Evolutionary conservation across 1,140 invertebrate species (phyloP).

Genomic region (Nebria ingens): DNA sequence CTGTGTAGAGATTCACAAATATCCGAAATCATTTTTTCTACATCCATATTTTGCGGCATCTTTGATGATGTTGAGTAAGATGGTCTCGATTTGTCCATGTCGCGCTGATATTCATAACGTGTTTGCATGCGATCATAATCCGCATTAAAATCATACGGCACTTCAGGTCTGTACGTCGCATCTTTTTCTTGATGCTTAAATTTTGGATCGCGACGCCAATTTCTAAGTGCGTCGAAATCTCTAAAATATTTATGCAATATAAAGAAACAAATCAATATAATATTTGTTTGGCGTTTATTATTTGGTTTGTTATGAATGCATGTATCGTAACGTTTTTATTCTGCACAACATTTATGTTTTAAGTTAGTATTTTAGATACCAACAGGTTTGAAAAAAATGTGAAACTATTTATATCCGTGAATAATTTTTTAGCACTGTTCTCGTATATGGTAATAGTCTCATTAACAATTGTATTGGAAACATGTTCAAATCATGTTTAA

Average conservation of each 20-base stretch:
- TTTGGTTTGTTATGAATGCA: no score
- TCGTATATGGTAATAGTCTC: no score
- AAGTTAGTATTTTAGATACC: no score
- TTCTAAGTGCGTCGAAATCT: neutral
- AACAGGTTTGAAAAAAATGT: neutral
- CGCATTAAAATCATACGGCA: neutral
- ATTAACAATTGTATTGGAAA: no score
- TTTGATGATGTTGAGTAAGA: slow-evolving; percentile 9
- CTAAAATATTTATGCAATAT: no score
- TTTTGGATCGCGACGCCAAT: neutral
- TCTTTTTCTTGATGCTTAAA: neutral
- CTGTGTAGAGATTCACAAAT: slow-evolving; percentile 24
- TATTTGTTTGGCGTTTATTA: no score
- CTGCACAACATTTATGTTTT: no score
- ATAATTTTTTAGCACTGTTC: no score
- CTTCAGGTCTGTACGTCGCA: neutral
- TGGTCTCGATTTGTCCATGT: slow-evolving; percentile 18
- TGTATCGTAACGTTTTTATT: no score
- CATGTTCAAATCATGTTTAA: no score
- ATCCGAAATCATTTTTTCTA: slow-evolving; percentile 26
- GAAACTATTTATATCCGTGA: no score
- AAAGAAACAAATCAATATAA: no score
- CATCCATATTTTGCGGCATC: slow-evolving; percentile 15
- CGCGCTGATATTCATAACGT: slow-evolving; percentile 20
- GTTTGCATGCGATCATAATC: neutral